Percentiles rank a stretch among this genome's conserved stretches.
Evolutionary conservation across 2,797 vertebrate genomes (phyloP).

Genomic region (Mus caroli): DNA sequence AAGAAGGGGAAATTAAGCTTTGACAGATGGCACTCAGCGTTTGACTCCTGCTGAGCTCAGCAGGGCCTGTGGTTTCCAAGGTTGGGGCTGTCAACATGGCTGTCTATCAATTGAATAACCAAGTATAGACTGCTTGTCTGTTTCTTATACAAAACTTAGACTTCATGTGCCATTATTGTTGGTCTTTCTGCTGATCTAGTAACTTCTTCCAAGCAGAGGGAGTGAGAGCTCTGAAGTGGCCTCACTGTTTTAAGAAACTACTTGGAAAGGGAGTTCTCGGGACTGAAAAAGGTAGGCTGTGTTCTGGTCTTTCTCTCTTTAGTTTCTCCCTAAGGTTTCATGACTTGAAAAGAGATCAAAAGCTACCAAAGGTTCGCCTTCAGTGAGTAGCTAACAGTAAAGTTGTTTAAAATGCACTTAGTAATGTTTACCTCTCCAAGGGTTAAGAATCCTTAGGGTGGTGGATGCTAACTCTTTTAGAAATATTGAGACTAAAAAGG

Average conservation of each 20-base stretch:
- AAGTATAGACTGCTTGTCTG: slow-evolving; percentile 95
- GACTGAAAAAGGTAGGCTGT: slow-evolving; percentile 84
- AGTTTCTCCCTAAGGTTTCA: slow-evolving; percentile 65
- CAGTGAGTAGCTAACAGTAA: slow-evolving; percentile 67
- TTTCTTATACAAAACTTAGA: slow-evolving; percentile 95
- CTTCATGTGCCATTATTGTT: slow-evolving; percentile 87
- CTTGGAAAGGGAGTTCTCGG: slow-evolving; percentile 77
- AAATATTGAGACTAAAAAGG: slow-evolving; percentile 67
- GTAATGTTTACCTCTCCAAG: slow-evolving; percentile 51
- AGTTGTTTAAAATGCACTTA: slow-evolving; percentile 66
- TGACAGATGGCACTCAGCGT: slow-evolving; percentile 99
- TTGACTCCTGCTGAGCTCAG: slow-evolving; percentile 97
- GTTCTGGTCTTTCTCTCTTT: slow-evolving; percentile 69
- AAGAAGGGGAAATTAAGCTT: slow-evolving; percentile 90
- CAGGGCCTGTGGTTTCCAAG: slow-evolving; percentile 97
- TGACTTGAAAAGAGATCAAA: slow-evolving; percentile 77
- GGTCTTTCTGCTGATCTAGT: slow-evolving; percentile 83
- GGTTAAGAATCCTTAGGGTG: slow-evolving; percentile 33
- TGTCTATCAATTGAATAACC: slow-evolving; percentile 97
- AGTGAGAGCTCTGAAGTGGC: slow-evolving; percentile 61
- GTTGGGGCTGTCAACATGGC: slow-evolving; percentile 99
- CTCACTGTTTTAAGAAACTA: slow-evolving; percentile 79
- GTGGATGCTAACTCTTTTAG: slow-evolving; percentile 50
- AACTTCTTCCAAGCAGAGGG: slow-evolving; percentile 84
- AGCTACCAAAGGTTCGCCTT: slow-evolving; percentile 72